Evolutionary conservation across 2,113 vertebrate species (phyloP), one percentile per base, ranked within the genome.

Genomic region (Poeciliopsis turrubarensis): DNA sequence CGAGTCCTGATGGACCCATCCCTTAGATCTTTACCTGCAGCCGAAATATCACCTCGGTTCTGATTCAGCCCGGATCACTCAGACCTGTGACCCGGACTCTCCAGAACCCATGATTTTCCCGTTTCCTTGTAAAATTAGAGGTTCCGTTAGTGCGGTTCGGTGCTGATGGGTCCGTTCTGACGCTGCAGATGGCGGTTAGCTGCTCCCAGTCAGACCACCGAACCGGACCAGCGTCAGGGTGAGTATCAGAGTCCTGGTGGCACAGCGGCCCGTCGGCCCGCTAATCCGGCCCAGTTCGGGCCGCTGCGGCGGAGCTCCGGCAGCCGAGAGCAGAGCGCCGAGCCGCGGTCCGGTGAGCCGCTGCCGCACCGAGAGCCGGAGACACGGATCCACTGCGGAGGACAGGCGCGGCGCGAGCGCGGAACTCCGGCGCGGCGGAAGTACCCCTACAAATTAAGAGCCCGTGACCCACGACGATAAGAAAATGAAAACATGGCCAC

Each of bases 271-370:
- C 51, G 60, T 64, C 65, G 30, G 1, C 39, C 27, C 73, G 26
- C 60, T 85, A 84, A 88, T 86, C 86, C 72, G 74, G 83, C 62
- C 22, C 37, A 2, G 17, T 54, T 73, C 65, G 32, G 39, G 11
- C 37, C 34, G 51, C 30, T 14, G 7, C 44, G 2, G 12, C 26
- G 32, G 7, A 8, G 1, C 13, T 27, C 4, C 9, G 15, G 30
- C 29, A 10, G n/a, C 15, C 12, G 25, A 4, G 3, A 27, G 22
- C 47, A 60, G 44, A 7, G 57, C 61, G 17, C 44, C 44, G 44
- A 5, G 4, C 32, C 27, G 27, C 60, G 1, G 44, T 30, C 79
- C 82, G 79, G 70, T 70, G 72, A 68, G 66, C 68, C 22, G 75
- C 27, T 25, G 34, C 81, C 30, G 63, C 65, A 19, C 54, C 65